phyloP scores from a whole-genome alignment of 2,113 vertebrate genomes.

The Mus pahari region DNA sequence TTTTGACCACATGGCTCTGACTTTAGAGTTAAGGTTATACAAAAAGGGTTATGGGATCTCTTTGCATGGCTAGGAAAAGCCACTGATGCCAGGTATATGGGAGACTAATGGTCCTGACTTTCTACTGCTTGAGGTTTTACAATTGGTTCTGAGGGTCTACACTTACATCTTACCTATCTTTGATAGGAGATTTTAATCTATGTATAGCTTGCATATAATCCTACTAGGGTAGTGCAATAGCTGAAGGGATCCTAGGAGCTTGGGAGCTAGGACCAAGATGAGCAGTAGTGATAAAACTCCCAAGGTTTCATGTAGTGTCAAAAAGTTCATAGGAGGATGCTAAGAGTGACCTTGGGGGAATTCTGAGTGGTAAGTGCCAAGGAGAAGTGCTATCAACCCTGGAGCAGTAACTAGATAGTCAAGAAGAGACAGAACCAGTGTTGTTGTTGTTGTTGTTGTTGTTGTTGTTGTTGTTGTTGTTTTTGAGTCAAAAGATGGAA shows the following conservation, averaged over 20 bases:
- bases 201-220: not conserved
- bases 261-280: not conserved
- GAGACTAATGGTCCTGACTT: not conserved
- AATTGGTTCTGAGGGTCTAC: not conserved
- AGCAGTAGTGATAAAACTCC: no score
- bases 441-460: not conserved
- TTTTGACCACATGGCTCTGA: no score
- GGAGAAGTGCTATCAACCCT: not conserved
- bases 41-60: no score
- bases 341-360: not conserved
- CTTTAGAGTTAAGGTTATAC: no score
- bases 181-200: not conserved
- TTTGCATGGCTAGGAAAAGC: no score
- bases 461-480: no score
- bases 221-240: not conserved
- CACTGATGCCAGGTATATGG: no score
- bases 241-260: not conserved
- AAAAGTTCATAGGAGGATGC: not conserved
- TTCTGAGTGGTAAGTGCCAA: not conserved
- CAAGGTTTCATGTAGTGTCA: not conserved
- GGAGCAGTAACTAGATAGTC: no score
- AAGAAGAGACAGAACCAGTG: not conserved
- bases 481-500: not conserved
- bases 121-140: not conserved
- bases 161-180: not conserved